phyloP scores from a whole-genome alignment of 2,888 invertebrate genomes.

The Carabus problematicus region DNA sequence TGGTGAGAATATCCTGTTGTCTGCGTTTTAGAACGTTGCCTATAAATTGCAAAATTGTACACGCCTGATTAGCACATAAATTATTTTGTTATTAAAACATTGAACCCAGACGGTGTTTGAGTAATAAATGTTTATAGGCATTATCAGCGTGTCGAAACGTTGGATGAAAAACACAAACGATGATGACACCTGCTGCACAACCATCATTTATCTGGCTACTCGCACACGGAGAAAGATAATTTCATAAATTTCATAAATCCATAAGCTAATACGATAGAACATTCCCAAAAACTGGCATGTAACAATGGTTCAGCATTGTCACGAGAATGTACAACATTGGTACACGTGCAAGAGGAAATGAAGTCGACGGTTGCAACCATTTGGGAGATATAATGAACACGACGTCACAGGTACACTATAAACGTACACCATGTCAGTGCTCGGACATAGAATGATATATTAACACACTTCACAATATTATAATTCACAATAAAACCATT shows the following conservation, averaged over 20 bases:
- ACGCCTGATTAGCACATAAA: no score
- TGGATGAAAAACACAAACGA: slow-evolving; percentile 18
- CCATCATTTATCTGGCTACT: slow-evolving; percentile 25
- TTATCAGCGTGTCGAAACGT: not conserved
- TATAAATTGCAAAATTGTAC: no score
- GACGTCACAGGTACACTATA: not conserved
- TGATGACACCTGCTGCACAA: slow-evolving; percentile 24
- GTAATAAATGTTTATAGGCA: no score
- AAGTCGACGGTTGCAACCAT: not conserved
- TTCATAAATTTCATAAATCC: slow-evolving; percentile 32
- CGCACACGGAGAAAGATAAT: slow-evolving; percentile 14
- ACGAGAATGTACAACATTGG: not conserved
- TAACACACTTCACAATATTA: no score
- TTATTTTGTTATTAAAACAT: no score
- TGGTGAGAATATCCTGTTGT: no score
- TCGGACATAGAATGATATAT: no score
- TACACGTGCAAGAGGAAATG: slow-evolving; percentile 7
- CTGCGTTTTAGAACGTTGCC: no score
- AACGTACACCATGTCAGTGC: not conserved
- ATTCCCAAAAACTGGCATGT: not conserved
- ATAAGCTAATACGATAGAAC: slow-evolving; percentile 18
- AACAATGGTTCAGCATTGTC: no score
- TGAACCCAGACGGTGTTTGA: no score
- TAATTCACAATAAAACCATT: no score
- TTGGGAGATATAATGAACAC: not conserved